Conservation (phyloP, 2,113 vertebrate species). For the Spermophilus dauricus region DNA sequence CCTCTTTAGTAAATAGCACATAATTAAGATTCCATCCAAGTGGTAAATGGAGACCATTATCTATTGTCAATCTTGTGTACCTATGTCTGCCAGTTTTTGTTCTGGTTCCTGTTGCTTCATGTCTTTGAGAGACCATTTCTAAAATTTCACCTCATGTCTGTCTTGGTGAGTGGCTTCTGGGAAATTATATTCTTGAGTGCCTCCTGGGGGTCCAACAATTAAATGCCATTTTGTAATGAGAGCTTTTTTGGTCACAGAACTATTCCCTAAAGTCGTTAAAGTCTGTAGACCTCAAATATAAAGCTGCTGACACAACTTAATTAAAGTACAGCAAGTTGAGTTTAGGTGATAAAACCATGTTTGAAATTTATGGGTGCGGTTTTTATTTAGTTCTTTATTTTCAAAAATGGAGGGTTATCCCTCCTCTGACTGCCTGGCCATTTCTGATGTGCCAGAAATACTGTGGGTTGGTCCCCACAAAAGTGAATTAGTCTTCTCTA, state of each 20-base stretch:
- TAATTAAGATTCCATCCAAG: conserved; percentile 63
- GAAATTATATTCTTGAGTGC: conserved; percentile 39
- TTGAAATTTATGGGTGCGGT: conserved; percentile 37
- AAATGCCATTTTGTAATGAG: conserved; percentile 61
- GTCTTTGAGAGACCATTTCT: conserved; percentile 59
- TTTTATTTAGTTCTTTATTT: conserved; percentile 38
- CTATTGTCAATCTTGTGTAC: conserved; percentile 43
- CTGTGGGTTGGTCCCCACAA: not conserved
- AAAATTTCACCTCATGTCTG: conserved; percentile 50
- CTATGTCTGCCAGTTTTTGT: conserved; percentile 1
- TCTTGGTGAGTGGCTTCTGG: conserved; percentile 38
- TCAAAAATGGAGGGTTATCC: not conserved
- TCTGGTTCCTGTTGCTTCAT: conserved; percentile 67
- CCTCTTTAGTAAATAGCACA: conserved; percentile 59
- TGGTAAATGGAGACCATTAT: conserved; percentile 68
- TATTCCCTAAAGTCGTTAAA: conserved; percentile 48
- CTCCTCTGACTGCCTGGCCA: not conserved
- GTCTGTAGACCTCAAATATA: conserved; percentile 24
- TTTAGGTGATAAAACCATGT: conserved; percentile 35
- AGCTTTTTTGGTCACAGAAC: conserved; percentile 52
- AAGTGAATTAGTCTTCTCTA: not conserved
- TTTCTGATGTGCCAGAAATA: conserved; percentile 44
- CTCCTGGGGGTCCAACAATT: not conserved
- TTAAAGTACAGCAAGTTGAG: conserved; percentile 45
- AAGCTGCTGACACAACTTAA: conserved; percentile 18